Evolutionary conservation across 2,888 invertebrate species (phyloP).

Genomic region (Plutella xylostella): DNA sequence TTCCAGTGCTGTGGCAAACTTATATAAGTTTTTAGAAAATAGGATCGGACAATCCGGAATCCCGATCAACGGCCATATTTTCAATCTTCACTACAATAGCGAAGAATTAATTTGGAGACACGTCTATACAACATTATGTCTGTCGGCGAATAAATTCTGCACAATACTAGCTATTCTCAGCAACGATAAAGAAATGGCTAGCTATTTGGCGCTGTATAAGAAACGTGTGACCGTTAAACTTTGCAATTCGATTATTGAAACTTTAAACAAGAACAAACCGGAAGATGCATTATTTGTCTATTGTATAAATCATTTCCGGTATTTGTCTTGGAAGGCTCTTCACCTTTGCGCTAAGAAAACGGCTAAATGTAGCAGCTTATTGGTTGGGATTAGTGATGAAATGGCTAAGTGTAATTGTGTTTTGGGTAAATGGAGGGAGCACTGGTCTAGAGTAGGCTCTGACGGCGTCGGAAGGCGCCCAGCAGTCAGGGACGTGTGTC

Average conservation of each 20-base stretch:
- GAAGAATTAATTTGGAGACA: constrained; percentile 51
- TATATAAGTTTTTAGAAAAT: constrained; percentile 47
- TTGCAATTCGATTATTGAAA: constrained; percentile 44
- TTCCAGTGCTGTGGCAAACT: constrained; percentile 34
- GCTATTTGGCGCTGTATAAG: constrained; percentile 43
- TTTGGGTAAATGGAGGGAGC: constrained; percentile 52
- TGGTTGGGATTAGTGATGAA: constrained; percentile 38
- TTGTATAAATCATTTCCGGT: constrained; percentile 58
- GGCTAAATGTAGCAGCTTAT: constrained; percentile 41
- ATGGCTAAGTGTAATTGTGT: constrained; percentile 53
- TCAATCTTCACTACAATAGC: constrained; percentile 45
- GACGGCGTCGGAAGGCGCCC: constrained; percentile 28
- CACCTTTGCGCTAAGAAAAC: constrained; percentile 46
- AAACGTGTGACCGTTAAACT: constrained; percentile 52
- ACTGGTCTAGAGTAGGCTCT: constrained; percentile 38
- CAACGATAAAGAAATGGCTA: constrained; percentile 33
- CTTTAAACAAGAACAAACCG: constrained; percentile 36
- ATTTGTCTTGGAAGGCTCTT: constrained; percentile 52
- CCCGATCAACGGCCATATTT: constrained; percentile 50
- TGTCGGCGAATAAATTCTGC: constrained; percentile 62
- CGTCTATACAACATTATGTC: constrained; percentile 49
- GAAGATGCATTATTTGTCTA: constrained; percentile 36
- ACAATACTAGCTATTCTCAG: constrained; percentile 50
- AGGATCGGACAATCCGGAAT: constrained; percentile 56
- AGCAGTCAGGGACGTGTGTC: constrained; percentile 43